phyloP scores from a whole-genome alignment of 2,797 vertebrate genomes.

The Thunnus albacares region DNA sequence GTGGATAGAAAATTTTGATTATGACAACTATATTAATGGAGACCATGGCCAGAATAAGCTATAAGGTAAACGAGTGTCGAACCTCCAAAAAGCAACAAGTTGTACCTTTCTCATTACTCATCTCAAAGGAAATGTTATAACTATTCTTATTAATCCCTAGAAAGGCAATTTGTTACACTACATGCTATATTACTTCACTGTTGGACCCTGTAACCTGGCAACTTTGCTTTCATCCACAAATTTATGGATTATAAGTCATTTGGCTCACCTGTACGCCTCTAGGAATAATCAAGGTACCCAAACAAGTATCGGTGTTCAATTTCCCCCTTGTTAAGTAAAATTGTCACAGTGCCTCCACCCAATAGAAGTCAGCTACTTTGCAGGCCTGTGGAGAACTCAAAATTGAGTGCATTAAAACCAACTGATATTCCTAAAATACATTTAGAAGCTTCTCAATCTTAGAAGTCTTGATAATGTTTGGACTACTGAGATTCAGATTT shows the following conservation, averaged over 20 bases:
- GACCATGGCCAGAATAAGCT: neutral
- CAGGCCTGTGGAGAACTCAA: too few relatives aligned
- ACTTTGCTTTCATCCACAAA: conserved; percentile 24
- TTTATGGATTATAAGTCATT: conserved; percentile 30
- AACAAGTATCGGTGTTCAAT: neutral
- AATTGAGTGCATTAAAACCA: too few relatives aligned
- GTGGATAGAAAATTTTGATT: conserved; percentile 38
- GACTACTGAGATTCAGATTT: neutral
- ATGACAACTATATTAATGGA: conserved; percentile 32
- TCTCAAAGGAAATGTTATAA: conserved; percentile 29
- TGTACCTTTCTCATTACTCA: conserved; percentile 11
- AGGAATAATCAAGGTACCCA: conserved; percentile 14
- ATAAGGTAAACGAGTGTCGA: neutral
- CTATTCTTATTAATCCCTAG: conserved; percentile 21
- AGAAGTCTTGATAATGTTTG: too few relatives aligned
- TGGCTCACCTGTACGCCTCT: conserved; percentile 14
- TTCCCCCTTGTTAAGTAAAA: neutral
- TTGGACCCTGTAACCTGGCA: neutral
- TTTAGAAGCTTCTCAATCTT: too few relatives aligned
- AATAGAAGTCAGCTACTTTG: neutral
- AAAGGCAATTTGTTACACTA: conserved; percentile 33
- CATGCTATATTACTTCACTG: conserved; percentile 24
- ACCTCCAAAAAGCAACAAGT: conserved; percentile 15
- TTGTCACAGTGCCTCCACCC: neutral
- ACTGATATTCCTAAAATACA: too few relatives aligned